phyloP scores from a whole-genome alignment of 2,888 invertebrate genomes.

The Ametastegia equiseti region DNA sequence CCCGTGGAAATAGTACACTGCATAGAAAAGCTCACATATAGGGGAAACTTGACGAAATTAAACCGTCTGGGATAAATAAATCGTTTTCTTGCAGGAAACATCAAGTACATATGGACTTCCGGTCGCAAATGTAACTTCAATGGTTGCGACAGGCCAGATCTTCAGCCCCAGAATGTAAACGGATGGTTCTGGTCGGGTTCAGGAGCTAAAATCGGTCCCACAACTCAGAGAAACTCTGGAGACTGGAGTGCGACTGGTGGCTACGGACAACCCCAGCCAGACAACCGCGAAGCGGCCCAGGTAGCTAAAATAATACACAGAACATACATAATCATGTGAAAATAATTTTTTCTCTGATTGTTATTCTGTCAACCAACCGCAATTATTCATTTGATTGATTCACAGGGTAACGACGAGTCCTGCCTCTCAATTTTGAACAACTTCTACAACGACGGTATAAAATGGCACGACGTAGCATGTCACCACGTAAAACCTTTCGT shows the following conservation, averaged over 20 bases:
- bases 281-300: conserved; percentile 93
- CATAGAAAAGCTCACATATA: too few relatives aligned
- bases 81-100: conserved; percentile 70
- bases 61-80: too few relatives aligned
- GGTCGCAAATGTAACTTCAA: conserved; percentile 95
- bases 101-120: conserved; percentile 91
- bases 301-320: conserved; percentile 73
- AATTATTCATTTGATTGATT: background rate
- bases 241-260: conserved; percentile 95
- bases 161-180: conserved; percentile 88
- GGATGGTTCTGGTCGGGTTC: conserved; percentile 98
- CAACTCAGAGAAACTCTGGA: conserved; percentile 91
- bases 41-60: too few relatives aligned
- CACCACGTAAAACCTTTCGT: conserved; percentile 94
- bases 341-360: background rate
- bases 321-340: background rate
- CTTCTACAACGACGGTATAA: conserved; percentile 94
- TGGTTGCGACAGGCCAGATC: conserved; percentile 91
- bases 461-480: conserved; percentile 95
- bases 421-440: conserved; percentile 93
- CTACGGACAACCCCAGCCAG: conserved; percentile 91
- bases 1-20: too few relatives aligned
- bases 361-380: too few relatives aligned
- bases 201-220: conserved; percentile 93
- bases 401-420: conserved; percentile 92